These are phyloP conservation scores for Drosophila demipolita DNA, from an alignment of 2,888 invertebrate species.

Conservation along the genomic window DNA sequence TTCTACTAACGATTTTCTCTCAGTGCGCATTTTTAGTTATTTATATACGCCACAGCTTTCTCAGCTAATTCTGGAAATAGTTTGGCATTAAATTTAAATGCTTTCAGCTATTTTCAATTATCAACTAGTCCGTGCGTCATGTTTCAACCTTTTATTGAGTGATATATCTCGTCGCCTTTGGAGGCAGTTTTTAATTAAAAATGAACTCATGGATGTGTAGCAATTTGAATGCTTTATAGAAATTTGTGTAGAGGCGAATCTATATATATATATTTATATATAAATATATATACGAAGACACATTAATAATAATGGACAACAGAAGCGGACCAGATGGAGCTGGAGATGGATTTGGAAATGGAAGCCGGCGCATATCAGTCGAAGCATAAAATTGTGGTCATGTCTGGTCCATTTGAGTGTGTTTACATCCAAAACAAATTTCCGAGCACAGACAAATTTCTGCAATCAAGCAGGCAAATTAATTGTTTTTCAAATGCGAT, in stretches of 20 bases:
- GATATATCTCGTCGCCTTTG: slow-evolving; percentile 17
- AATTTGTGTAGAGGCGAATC: background rate
- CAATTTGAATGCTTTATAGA: slow-evolving; percentile 20
- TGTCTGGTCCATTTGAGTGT: slow-evolving; percentile 70
- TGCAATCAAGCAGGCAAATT: slow-evolving; percentile 64
- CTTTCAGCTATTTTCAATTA: slow-evolving; percentile 35
- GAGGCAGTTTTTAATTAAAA: slow-evolving; percentile 74
- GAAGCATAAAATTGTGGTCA: slow-evolving; percentile 72
- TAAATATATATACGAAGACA: slow-evolving; percentile 19
- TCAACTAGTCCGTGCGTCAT: slow-evolving; percentile 56
- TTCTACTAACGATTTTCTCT: background rate
- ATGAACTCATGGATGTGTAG: slow-evolving; percentile 63
- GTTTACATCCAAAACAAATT: slow-evolving; percentile 71
- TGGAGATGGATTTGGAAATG: slow-evolving; percentile 7
- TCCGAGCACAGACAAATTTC: slow-evolving; percentile 49
- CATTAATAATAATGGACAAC: slow-evolving; percentile 48
- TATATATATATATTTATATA: slow-evolving; percentile 1
- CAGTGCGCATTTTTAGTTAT: slow-evolving; percentile 13
- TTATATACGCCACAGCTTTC: background rate
- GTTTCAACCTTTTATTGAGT: slow-evolving; percentile 31
- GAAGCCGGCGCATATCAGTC: slow-evolving; percentile 66
- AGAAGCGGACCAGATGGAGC: slow-evolving; percentile 29
- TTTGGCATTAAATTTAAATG: slow-evolving; percentile 26
- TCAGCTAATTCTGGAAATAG: slow-evolving; percentile 13
- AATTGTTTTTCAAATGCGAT: slow-evolving; percentile 76